Percentiles rank a stretch among this genome's conserved stretches.
Evolutionary conservation across 2,113 vertebrate species (phyloP).

Genomic region (Gorsachius goisagi): DNA sequence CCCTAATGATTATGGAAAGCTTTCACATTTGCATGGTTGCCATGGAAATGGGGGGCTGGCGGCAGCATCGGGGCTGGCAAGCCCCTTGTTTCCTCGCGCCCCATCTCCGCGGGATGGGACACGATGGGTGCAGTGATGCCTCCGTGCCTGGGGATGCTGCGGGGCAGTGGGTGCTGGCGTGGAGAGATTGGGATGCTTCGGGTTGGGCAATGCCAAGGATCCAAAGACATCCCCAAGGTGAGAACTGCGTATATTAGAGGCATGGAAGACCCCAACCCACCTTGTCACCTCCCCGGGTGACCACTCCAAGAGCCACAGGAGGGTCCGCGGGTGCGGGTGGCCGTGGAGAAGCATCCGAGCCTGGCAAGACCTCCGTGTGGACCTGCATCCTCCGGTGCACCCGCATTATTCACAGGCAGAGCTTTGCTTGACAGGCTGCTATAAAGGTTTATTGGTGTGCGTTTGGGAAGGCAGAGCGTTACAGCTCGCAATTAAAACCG

Average conservation of each 20-base stretch:
- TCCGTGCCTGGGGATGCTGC: rapidly evolving
- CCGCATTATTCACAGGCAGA: background rate
- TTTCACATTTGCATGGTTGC: slow-evolving; percentile 77
- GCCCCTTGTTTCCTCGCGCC: background rate
- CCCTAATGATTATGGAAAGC: slow-evolving; percentile 76
- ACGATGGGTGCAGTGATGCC: rapidly evolving
- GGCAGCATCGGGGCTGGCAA: slow-evolving; percentile 8
- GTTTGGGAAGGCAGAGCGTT: background rate
- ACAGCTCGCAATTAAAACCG: slow-evolving; percentile 5
- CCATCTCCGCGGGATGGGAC: rapidly evolving
- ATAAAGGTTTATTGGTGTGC: background rate
- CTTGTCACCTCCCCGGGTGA: background rate
- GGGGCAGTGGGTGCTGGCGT: rapidly evolving
- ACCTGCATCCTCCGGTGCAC: background rate
- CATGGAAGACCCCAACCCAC: rapidly evolving
- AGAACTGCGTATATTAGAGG: rapidly evolving
- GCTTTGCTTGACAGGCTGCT: background rate
- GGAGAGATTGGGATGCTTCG: background rate
- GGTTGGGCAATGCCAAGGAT: rapidly evolving
- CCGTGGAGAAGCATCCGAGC: background rate
- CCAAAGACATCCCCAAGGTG: rapidly evolving
- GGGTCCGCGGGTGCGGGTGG: background rate
- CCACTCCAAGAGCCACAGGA: background rate
- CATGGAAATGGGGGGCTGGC: slow-evolving; percentile 71
- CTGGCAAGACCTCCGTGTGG: rapidly evolving